Evolutionary conservation across 2,888 invertebrate genomes (phyloP), one percentile per base, ranked within the genome.

Genomic region (Eurytoma californica): DNA sequence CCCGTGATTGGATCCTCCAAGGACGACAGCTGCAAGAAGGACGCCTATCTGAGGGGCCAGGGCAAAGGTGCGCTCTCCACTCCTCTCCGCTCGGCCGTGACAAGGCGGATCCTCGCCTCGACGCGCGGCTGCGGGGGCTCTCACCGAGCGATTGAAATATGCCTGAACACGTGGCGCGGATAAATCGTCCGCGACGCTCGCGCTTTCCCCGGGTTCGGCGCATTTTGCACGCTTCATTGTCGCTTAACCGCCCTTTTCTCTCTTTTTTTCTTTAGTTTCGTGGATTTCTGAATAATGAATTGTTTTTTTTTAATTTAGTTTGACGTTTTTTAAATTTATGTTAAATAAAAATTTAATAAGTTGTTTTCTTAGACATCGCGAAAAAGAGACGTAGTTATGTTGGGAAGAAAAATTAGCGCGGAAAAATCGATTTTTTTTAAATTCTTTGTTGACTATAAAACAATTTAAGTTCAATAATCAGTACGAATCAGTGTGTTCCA

Each of bases 11-110:
- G 75, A 49, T 58, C 67, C 49, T 67, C 74, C 58, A 75, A 68
- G 51, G 86, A 87, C 47, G 81, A 87, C 79, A 88, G 87, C 84
- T 88, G 88, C 82, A 84, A 78, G 60, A 86, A 82, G 63, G 83
- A 85, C 66, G 85, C 85, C 16, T 81, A 72, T 39, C 68, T 83
- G 47, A 84, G 77, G 70, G 84, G 84, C 3, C 83, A 80, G 53
- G 63, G n/a, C 7, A 67, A 66, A 74, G 74, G 66, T 74, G 18
- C 65, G 72, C n/a, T 47, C n/a, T 47, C 16, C 13, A 13, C 51
- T 58, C 60, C 4, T 24, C 49, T 70, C 24, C n/a, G 53, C 18
- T 13, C 30, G 49, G 12, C 4, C 28, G 28, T 39, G 39, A 39
- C 39, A 9, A 7, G 7, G 39, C 39, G 66, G 28, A 51, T 30